These are phyloP conservation scores for Daphoenositta chrysoptera DNA, from an alignment of 2,113 vertebrate genomes.

Conservation along the genomic window DNA sequence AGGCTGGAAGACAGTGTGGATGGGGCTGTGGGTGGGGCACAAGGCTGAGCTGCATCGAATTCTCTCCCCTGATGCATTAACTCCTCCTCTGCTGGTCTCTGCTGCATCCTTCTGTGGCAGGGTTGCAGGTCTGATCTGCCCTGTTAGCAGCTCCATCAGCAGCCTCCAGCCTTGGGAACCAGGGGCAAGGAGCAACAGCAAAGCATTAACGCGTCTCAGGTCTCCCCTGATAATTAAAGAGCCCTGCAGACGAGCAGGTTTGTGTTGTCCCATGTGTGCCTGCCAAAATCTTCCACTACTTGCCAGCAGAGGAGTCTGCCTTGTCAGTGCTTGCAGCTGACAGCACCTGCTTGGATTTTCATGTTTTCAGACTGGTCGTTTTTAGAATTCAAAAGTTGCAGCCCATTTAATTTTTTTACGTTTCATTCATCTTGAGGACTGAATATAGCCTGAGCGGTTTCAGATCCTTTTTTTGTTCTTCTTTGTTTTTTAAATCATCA, in stretches of 20 bases:
- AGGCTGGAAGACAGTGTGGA: background rate
- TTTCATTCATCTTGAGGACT: constrained; percentile 44
- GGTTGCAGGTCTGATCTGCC: background rate
- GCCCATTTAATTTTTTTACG: background rate
- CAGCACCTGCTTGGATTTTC: constrained; percentile 15
- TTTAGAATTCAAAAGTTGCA: constrained; percentile 15
- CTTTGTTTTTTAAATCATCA: background rate
- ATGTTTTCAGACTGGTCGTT: background rate
- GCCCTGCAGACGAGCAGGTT: background rate
- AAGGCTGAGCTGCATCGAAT: background rate
- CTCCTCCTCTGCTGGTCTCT: background rate
- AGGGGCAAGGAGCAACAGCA: background rate
- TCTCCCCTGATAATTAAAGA: background rate
- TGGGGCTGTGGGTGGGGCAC: background rate
- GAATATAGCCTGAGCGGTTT: background rate
- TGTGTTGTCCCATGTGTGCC: background rate
- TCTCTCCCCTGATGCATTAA: background rate
- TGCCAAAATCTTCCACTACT: background rate
- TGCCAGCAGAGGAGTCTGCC: background rate
- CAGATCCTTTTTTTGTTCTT: background rate
- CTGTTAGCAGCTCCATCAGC: background rate
- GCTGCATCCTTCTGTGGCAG: background rate
- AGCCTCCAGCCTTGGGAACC: background rate
- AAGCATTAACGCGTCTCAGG: rapidly evolving
- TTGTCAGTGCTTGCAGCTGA: background rate